Evolutionary conservation across 2,113 vertebrate genomes (phyloP).

Genomic region (Dendrocopos noguchii): DNA sequence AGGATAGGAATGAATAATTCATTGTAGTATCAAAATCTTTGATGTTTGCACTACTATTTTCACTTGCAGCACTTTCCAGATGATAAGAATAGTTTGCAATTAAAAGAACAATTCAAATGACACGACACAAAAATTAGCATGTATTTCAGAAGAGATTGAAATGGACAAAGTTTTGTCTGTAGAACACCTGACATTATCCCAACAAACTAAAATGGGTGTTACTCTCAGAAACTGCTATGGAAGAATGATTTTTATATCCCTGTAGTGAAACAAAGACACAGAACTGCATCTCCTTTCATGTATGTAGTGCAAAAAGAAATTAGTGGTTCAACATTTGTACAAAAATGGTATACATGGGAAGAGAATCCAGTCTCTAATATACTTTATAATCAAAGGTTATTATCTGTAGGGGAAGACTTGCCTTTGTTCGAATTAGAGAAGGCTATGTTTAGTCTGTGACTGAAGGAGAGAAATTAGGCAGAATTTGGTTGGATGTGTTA

Average conservation of each 20-base stretch:
- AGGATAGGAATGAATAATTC: not conserved
- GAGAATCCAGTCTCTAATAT: not conserved
- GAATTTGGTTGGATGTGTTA: too few species aligned
- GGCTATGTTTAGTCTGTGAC: too few species aligned
- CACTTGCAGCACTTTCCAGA: not conserved
- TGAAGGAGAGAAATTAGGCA: too few species aligned
- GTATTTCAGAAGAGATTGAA: not conserved
- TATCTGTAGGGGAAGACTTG: too few species aligned
- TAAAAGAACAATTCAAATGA: not conserved
- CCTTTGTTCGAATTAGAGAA: too few species aligned
- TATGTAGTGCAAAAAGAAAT: not conserved
- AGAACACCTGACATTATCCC: not conserved
- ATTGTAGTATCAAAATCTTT: not conserved
- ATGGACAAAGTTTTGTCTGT: not conserved
- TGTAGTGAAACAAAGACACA: not conserved
- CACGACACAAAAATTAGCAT: not conserved
- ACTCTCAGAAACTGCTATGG: not conserved
- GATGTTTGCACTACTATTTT: not conserved
- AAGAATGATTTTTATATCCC: not conserved
- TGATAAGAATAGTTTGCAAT: not conserved
- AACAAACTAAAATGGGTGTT: not conserved
- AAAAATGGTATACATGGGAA: not conserved
- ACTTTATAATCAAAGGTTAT: not conserved
- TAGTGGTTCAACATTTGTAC: rapidly evolving
- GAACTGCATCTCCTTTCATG: not conserved